A percentile compares a stretch with the other conserved stretches of the same genome.
These are phyloP conservation scores for Fukomys damarensis DNA, from an alignment of 2,113 vertebrate genomes.

Conservation along the genomic window DNA sequence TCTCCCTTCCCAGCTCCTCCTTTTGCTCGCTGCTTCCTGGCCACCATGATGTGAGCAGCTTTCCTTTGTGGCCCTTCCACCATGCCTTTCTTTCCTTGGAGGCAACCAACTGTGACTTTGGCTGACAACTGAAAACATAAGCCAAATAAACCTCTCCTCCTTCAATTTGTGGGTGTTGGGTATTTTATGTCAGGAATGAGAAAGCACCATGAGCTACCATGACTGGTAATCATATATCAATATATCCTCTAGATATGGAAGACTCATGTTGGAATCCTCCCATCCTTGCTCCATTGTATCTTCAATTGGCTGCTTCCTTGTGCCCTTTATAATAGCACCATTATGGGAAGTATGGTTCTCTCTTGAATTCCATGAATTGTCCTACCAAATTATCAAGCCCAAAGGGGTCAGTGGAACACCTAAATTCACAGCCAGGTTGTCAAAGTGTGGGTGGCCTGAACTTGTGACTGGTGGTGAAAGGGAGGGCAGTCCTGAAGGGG, in stretches of 20 bases:
- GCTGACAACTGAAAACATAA: not conserved
- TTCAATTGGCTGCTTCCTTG: not conserved
- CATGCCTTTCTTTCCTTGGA: not conserved
- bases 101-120: not conserved
- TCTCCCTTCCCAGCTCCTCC: not conserved
- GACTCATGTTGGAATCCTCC: not conserved
- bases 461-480: not conserved
- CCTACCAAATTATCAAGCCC: not conserved
- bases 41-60: not conserved
- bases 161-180: not conserved
- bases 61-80: not conserved
- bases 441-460: not conserved
- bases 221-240: not conserved
- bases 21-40: not conserved
- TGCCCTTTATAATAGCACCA: not conserved
- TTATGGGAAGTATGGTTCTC: not conserved
- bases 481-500: not conserved
- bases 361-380: not conserved
- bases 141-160: not conserved
- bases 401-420: not conserved
- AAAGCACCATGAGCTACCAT: not conserved
- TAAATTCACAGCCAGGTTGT: not conserved
- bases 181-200: not conserved
- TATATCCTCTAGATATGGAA: not conserved
- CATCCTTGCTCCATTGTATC: not conserved